Evolutionary conservation across 2,888 invertebrate genomes (phyloP), one percentile per base, ranked within the genome.

Genomic region (Drosophila mercatorum): DNA sequence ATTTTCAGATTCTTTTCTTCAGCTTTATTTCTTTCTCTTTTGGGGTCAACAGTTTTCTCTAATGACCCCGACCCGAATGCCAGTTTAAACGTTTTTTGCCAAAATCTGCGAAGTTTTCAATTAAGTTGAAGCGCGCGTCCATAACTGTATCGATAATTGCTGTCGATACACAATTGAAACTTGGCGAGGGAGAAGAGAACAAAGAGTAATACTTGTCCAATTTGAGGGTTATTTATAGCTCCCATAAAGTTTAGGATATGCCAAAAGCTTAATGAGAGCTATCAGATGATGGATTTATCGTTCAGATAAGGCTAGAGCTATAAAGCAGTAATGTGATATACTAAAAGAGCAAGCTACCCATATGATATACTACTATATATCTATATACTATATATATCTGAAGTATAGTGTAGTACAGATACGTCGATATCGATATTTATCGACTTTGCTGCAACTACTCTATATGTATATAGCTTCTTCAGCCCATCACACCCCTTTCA

Each of bases 51-150:
- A 53, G 49, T 38, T 59, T 36, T 40, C 10, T 57, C 43, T 38
- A 49, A 65, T 38, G 41, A 43, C n/a, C 36, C 49, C 49, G 38
- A 51, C 14, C 61, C 10, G 22, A 22, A 44, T 36, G 22, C 72
- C 52, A 22, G 36, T 72, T 17, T 17, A 43, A 53, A 58, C 65
- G 49, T 26, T 53, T 12, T 67, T 47, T 64, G 64, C 12, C 52
- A 63, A 73, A 63, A 51, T 11, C 53, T 43, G 22, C 4, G 52
- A 57, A 51, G 7, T 31, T 69, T 60, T 49, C 17, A 68, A 64
- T 51, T 62, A 38, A 22, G 51, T 12, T 51, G 34, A 47, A 72
- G 55, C 44, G 43, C 11, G 36, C 14, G 26, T 28, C 34, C 34
- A 34, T 57, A 57, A 57, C 56, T 43, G 34, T 34, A 44, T 57